Percentiles rank a stretch among this genome's conserved stretches.
Evolutionary conservation across 2,113 vertebrate genomes (phyloP).

Genomic region (Fregetta grallaria): DNA sequence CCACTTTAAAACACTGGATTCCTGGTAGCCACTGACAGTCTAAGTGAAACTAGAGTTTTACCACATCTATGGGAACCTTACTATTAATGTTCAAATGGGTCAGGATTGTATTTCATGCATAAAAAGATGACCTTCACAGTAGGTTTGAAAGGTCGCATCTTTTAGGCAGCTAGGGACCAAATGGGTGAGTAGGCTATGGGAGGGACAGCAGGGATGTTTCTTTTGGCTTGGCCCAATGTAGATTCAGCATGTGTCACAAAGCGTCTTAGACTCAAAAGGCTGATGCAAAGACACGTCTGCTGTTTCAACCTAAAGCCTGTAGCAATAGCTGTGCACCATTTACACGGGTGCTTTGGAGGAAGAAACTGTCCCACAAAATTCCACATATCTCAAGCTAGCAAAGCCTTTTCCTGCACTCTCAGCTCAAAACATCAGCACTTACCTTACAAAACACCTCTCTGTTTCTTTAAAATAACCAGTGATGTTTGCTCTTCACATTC

Average conservation of each 20-base stretch:
- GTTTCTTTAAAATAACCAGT: neutral
- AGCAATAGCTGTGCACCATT: neutral
- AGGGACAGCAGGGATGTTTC: conserved; percentile 25
- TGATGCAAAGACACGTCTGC: neutral
- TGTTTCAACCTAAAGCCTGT: neutral
- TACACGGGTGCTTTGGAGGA: neutral
- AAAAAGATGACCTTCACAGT: neutral
- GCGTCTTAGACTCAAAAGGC: neutral
- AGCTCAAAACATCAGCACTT: neutral
- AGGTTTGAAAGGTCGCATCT: neutral
- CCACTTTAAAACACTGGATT: neutral
- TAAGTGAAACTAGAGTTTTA: neutral
- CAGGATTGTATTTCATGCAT: neutral
- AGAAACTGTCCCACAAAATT: neutral
- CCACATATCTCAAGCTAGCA: neutral
- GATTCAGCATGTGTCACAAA: conserved; percentile 53
- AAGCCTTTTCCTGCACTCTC: neutral
- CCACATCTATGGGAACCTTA: neutral
- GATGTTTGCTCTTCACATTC: neutral
- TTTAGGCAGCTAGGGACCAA: neutral
- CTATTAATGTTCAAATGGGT: neutral
- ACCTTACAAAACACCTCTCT: neutral
- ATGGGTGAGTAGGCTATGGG: neutral
- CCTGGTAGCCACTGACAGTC: neutral
- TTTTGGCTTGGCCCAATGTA: neutral